Evolutionary conservation across 2,113 vertebrate species (phyloP), one percentile per base, ranked within the genome.

Genomic region (Chamaea fasciata): DNA sequence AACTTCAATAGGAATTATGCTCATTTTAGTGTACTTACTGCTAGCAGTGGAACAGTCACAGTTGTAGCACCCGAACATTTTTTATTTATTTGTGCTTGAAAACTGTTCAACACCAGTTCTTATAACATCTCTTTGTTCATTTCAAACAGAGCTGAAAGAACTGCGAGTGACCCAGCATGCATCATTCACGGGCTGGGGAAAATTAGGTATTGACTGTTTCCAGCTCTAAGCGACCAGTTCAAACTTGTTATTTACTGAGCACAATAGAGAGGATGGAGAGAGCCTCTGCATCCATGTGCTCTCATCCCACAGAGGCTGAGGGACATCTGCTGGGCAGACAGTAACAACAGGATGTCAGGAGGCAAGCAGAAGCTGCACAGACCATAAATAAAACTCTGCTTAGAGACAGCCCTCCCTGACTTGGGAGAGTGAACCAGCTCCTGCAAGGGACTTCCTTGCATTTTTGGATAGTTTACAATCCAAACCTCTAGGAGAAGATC

Each of bases 171-270:
- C 82, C 94, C 57, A 92, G 71, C 73, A 74, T 81, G 71, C 60
- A 33, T 77, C 76, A 59, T 92, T 90, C 71, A 49, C 52, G 41
- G 79, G 31, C 76, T 90, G 69, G n/a, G 68, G 57, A 96, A 96
- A 82, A 94, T 93, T 92, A 94, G 52, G 28, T 95, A 95, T 96
- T 92, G 85, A 92, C 92, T 71, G 68, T 83, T 95, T 93, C 71
- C 88, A 96, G 49, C 50, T 88, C 75, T 47, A 50, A 94, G 76
- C 11, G 1, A 93, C 92, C 56, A 22, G 79, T 90, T 90, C 90
- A 81, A 52, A 86, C 60, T 93, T 83, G 47, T 90, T 90, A 88
- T 93, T 95, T 96, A 91, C 68, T 22, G 71, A 80, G 35, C 91
- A 20, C 42, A 31, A n/a, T 52, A 37, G 23, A 41, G 59, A 59